phyloP scores from a whole-genome alignment of 2,888 invertebrate genomes.

The Oscheius onirici region DNA sequence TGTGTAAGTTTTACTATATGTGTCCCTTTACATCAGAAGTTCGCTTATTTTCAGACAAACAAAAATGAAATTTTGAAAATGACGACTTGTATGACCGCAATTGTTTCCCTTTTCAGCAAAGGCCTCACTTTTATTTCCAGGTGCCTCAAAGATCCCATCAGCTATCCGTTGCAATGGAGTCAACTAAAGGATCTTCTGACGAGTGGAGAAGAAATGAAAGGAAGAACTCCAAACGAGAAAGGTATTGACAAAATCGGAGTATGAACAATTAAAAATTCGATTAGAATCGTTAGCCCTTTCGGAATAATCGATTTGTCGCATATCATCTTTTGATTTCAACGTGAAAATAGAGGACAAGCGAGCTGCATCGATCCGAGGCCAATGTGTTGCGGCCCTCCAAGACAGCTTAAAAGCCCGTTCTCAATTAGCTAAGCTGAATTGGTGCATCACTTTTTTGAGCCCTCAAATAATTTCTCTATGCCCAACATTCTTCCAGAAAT shows the following conservation, averaged over 20 bases:
- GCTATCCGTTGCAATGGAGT: conserved; percentile 7
- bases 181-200: background rate
- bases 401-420: no score
- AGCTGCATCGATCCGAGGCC: conserved; percentile 27
- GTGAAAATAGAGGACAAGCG: conserved; percentile 17
- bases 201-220: background rate
- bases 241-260: background rate
- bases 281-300: no score
- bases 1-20: background rate
- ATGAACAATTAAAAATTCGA: no score
- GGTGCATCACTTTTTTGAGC: no score
- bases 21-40: background rate
- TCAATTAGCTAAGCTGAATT: no score
- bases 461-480: no score
- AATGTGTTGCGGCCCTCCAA: conserved; percentile 15
- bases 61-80: no score
- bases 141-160: conserved; percentile 18
- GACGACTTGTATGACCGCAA: no score
- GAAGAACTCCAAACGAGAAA: conserved; percentile 6
- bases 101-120: no score
- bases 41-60: no score
- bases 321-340: background rate
- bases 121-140: conserved; percentile 3
- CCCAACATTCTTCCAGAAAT: no score
- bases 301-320: no score